Percentiles rank a stretch among this genome's conserved stretches.
These are phyloP conservation scores for Dromiciops gliroides DNA, from an alignment of 2,113 vertebrate species.

Conservation along the genomic window DNA sequence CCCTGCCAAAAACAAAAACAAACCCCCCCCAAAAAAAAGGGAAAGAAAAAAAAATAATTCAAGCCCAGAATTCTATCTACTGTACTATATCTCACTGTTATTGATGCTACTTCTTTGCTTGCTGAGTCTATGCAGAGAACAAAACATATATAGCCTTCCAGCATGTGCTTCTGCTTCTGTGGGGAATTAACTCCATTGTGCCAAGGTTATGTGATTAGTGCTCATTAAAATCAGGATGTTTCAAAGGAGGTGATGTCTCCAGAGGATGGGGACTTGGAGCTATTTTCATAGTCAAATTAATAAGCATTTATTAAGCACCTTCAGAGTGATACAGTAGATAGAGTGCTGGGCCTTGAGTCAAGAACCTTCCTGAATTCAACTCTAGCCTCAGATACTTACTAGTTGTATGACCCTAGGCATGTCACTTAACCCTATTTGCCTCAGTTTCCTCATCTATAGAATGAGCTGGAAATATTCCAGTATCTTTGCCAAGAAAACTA, in stretches of 20 bases:
- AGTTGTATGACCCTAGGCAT: background rate
- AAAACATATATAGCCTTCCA: background rate
- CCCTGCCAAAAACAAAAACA: no score
- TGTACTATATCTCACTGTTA: background rate
- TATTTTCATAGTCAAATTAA: background rate
- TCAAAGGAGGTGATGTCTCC: background rate
- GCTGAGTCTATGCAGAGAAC: background rate
- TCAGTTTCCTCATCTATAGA: background rate
- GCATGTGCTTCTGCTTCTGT: background rate
- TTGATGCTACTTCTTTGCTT: background rate
- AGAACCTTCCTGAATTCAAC: background rate
- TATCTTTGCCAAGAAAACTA: background rate
- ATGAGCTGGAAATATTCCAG: background rate
- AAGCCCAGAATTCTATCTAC: background rate
- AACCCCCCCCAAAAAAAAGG: no score
- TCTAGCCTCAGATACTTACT: background rate
- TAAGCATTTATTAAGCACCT: background rate
- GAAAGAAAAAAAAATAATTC: no score
- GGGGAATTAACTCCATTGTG: background rate
- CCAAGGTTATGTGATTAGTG: background rate
- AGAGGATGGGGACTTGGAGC: background rate
- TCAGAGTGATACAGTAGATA: background rate
- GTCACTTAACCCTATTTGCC: background rate
- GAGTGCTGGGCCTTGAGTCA: no score
- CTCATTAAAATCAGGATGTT: background rate